A percentile compares a stretch with the other conserved stretches of the same genome.
Evolutionary conservation across 2,113 vertebrate species (phyloP).

Genomic region (Cyphomyrus discorhynchus): DNA sequence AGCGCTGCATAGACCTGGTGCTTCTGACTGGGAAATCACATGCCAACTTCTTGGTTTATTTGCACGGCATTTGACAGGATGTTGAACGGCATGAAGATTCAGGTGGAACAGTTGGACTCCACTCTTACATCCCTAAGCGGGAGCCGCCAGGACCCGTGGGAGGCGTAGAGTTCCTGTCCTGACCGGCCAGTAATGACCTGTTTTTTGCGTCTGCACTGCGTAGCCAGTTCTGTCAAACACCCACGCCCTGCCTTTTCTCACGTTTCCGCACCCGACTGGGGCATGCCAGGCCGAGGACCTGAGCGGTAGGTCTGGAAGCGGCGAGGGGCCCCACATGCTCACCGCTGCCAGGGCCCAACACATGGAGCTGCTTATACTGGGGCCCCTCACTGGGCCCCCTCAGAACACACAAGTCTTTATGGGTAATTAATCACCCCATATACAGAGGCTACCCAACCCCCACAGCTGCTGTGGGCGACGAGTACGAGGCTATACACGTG

Average conservation of each 20-base stretch:
- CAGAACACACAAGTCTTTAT: constrained; percentile 10
- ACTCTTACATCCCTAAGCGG: background rate
- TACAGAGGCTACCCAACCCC: constrained; percentile 16
- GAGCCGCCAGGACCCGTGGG: background rate
- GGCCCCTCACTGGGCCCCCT: background rate
- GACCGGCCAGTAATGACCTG: background rate
- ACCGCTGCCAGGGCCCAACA: background rate
- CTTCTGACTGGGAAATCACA: background rate
- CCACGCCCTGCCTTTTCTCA: background rate
- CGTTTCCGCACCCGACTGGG: background rate
- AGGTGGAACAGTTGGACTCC: background rate
- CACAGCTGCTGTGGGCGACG: constrained; percentile 11
- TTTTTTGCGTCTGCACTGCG: background rate
- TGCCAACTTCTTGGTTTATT: background rate
- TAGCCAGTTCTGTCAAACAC: background rate
- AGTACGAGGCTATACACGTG: constrained; percentile 6
- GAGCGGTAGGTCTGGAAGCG: background rate
- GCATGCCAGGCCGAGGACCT: background rate
- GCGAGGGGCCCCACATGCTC: background rate
- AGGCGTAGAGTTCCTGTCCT: background rate
- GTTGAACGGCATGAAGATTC: background rate
- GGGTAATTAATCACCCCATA: constrained; percentile 32
- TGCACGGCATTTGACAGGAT: background rate
- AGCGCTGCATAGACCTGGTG: background rate
- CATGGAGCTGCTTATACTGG: constrained; percentile 15